Base-by-base conservation (phyloP, 2,888 invertebrate genomes). In the Neelides folsomi region DNA sequence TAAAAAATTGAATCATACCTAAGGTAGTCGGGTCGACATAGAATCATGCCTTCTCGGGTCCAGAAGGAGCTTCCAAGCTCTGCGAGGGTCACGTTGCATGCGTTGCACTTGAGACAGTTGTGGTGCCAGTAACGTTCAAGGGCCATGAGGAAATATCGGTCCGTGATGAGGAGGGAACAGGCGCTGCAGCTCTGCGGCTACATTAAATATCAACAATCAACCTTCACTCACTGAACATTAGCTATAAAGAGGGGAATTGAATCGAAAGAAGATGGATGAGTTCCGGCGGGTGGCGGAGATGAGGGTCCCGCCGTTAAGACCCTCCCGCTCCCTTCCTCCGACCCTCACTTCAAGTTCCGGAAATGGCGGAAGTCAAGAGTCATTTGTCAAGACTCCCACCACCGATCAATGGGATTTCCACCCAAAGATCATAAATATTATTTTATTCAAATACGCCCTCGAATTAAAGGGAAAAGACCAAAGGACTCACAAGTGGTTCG, bases 111-210 rank as follows among this genome's bases (percentile, higher is more conserved):
- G 68, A 93, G 79, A 73, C 93, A 93, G 66, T 83, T 81, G 76
- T 89, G 88, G 76, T 93, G 93, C 93, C 93, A 93, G 75, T 88
- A 92, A 72, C 89, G 78, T 77, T 93, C 92, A 71, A 92, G 77
- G 66, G 92, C 90, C 74, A 86, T 85, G 62, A 93, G 78, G 64
- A 92, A 80, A 76, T 83, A 92, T 73, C 90, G 79, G 76, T 92
- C 92, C 67, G 84, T 80, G 70, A 92, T 92, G 76, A 87, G 84
- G 15, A 66, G 84, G 66, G 87, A 86, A 73, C 92, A 93, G 65
- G 89, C 90, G 64, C 86, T 87, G 74, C 92, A 92, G 35, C 43
- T 50, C 56, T 56, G 46, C 8, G 49, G 49, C 36, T 10, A 41
- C 10, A 45, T 44, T 12, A 41, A 37, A 35, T 42, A 13, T 48